Percentiles rank a stretch among this genome's conserved stretches.
phyloP scores from a whole-genome alignment of 2,797 vertebrate genomes.

The Mustela erminea region DNA sequence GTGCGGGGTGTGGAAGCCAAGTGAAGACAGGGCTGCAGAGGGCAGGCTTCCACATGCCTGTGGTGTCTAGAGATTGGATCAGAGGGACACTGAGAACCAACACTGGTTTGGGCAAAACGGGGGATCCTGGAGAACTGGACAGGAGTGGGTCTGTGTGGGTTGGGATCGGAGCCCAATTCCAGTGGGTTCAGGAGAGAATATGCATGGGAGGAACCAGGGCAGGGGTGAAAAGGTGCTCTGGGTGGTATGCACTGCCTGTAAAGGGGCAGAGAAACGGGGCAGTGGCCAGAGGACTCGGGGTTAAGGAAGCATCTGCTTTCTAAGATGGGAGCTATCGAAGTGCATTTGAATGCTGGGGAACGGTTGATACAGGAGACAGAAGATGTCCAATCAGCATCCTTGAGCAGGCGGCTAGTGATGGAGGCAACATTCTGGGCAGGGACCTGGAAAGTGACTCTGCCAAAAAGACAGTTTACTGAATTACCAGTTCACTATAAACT shows the following conservation, averaged over 20 bases:
- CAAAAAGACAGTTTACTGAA: neutral
- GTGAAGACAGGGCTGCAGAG: too few relatives aligned
- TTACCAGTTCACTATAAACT: neutral
- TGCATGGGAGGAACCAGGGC: fast-evolving
- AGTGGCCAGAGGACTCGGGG: neutral
- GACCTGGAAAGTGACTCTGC: neutral
- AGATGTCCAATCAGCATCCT: neutral
- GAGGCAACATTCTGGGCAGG: fast-evolving
- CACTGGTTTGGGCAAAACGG: neutral
- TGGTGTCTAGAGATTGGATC: fast-evolving
- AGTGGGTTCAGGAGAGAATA: too few relatives aligned
- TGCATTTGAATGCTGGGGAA: neutral
- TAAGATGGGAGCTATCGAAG: neutral
- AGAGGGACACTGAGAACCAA: neutral
- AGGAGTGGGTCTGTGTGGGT: fast-evolving
- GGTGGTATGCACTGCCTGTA: neutral
- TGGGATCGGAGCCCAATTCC: neutral
- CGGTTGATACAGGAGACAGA: neutral
- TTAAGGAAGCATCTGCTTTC: neutral
- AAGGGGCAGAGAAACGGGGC: neutral
- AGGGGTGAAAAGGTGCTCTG: too few relatives aligned
- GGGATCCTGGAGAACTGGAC: neutral
- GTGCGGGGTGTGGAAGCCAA: neutral
- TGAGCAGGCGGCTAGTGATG: neutral
- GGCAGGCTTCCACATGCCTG: neutral